These are phyloP conservation scores for Sphenopsis melanotis DNA, from an alignment of 2,797 vertebrate genomes.

Conservation along the genomic window DNA sequence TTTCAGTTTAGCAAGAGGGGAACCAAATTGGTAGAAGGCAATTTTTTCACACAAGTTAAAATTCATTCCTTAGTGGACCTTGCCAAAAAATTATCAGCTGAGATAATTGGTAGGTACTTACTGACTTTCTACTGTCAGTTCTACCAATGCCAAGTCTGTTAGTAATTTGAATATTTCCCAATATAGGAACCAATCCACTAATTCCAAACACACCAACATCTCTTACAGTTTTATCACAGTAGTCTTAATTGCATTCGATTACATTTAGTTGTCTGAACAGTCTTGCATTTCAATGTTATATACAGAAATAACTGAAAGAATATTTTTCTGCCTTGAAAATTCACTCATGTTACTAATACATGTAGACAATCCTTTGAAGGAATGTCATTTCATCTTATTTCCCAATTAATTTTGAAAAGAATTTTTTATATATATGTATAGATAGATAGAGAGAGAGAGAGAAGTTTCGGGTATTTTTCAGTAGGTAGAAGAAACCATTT, in stretches of 20 bases:
- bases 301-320: background rate
- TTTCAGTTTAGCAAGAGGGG: background rate
- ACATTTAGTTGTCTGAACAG: background rate
- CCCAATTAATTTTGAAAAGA: background rate
- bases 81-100: background rate
- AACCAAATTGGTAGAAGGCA: background rate
- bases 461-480: background rate
- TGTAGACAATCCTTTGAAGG: background rate
- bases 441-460: background rate
- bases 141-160: background rate
- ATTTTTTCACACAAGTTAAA: background rate
- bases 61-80: background rate
- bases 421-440: too few relatives aligned
- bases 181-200: background rate
- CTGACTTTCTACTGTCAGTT: background rate
- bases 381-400: background rate
- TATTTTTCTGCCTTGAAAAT: background rate
- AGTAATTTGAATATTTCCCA: background rate
- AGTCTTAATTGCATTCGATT: background rate
- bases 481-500: background rate
- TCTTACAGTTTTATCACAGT: background rate
- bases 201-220: background rate
- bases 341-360: background rate
- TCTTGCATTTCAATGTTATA: background rate
- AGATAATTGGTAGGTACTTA: background rate